Base-by-base conservation (phyloP, 2,113 vertebrate genomes). In the Nibea albiflora region DNA sequence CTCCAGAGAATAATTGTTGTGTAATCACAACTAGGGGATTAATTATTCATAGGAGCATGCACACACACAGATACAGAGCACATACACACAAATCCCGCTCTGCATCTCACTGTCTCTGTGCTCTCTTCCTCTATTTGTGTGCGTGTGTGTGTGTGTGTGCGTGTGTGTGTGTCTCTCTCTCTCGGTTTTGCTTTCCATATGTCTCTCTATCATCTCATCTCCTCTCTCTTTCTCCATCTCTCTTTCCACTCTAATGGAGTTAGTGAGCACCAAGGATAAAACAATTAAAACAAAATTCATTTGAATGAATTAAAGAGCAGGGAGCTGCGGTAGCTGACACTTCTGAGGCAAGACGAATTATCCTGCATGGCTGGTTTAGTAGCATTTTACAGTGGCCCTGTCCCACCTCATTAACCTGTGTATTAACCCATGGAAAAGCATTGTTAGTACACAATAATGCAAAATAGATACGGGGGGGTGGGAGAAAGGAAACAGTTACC, bases 281-380 rank as follows among this genome's bases (percentile, higher is more conserved):
- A 91, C 89, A 92, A 92, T 91, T 89, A 93, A 91, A 93, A 83
- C 75, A 62, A 93, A 91, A 91, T 88, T 89, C 79, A 92, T 89
- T 92, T 89, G 86, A 89, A 91, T 90, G 88, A 91, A 91, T 93
- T 90, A 89, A 92, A 87, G 90, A 84, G 83, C 71, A 76, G 81
- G 74, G 74, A 88, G 79, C 88, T 70, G 88, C 81, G 58, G 85
- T 61, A 47, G 78, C 83, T 82, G 86, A 83, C 81, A 85, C 90
- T 82, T 91, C 77, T 83, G 85, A 91, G 74, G 86, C 90, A 84
- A 90, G 88, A 91, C 70, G 8, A 90, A 93, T 93, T 84, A 91
- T 81, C 85, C 82, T 80, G 89, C 89, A 86, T 86, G 92, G 65
- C 86, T 90, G 88, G 15, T 85, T 93, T 85, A 84, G 81, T 67